Percentiles rank a stretch among this genome's conserved stretches.
These are phyloP conservation scores for Amblyopsis rosae DNA, from an alignment of 2,113 vertebrate species.

Conservation along the genomic window DNA sequence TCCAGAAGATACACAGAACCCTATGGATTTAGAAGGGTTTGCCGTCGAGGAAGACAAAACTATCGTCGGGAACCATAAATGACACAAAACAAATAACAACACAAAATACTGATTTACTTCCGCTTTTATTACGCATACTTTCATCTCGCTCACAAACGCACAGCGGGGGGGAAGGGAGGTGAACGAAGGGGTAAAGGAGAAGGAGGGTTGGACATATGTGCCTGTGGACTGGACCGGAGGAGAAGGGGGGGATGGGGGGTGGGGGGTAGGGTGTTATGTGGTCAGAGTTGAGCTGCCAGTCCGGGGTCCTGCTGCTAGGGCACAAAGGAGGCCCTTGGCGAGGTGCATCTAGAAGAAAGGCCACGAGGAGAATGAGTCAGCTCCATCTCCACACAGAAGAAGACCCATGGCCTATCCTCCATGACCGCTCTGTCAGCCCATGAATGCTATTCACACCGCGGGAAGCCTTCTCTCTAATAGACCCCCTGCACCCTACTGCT, in stretches of 20 bases:
- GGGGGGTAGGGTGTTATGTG: constrained; percentile 49
- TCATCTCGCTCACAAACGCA: constrained; percentile 56
- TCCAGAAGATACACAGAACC: no score
- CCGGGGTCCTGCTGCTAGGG: constrained; percentile 75
- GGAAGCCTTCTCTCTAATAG: constrained; percentile 75
- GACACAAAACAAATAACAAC: background rate
- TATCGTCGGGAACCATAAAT: background rate
- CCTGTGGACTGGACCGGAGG: no score
- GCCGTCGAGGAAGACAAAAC: background rate
- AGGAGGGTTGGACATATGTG: background rate
- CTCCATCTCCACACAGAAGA: constrained; percentile 66
- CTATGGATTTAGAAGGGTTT: background rate
- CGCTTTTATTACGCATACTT: constrained; percentile 19
- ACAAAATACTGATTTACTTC: background rate
- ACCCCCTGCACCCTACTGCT: constrained; percentile 42
- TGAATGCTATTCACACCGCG: constrained; percentile 78
- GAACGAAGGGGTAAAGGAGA: background rate
- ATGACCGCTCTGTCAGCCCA: constrained; percentile 73
- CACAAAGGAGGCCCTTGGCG: constrained; percentile 70
- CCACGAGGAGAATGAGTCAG: constrained; percentile 73
- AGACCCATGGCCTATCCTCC: constrained; percentile 66
- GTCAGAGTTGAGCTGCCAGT: constrained; percentile 79
- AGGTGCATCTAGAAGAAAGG: constrained; percentile 70
- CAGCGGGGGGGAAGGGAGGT: constrained; percentile 53
- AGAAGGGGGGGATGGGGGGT: constrained; percentile 17